phyloP scores from a whole-genome alignment of 1,140 invertebrate species.

The Tyrophagus putrescentiae region DNA sequence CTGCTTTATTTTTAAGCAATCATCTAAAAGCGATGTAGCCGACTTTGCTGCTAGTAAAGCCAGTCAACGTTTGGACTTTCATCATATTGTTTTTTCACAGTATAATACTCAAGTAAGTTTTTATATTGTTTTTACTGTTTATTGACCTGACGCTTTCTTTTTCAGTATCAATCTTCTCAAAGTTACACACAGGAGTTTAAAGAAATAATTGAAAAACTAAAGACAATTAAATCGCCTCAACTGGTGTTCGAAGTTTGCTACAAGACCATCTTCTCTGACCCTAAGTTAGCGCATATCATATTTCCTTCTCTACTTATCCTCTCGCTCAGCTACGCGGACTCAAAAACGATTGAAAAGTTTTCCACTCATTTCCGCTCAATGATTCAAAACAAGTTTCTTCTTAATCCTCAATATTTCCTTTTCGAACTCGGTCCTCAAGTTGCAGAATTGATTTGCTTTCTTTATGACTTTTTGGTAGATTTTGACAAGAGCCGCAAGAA shows the following conservation, averaged over 20 bases:
- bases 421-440: background rate
- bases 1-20: background rate
- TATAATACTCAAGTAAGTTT: background rate
- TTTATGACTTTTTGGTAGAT: background rate
- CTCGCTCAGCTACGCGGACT: background rate
- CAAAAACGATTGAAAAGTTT: background rate
- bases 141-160: no score
- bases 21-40: background rate
- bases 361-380: background rate
- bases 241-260: background rate
- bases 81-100: background rate
- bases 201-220: background rate
- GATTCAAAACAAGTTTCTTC: background rate
- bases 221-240: background rate
- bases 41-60: no score
- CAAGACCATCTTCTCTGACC: background rate
- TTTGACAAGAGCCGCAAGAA: background rate
- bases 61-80: no score
- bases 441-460: background rate
- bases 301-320: background rate
- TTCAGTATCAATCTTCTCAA: no score
- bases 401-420: background rate
- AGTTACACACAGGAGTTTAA: background rate
- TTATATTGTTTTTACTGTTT: background rate
- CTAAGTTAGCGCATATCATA: background rate